A percentile compares a stretch with the other conserved stretches of the same genome.
Conservation (phyloP, 1,140 invertebrate species). For the Armadillidium nasatum region DNA sequence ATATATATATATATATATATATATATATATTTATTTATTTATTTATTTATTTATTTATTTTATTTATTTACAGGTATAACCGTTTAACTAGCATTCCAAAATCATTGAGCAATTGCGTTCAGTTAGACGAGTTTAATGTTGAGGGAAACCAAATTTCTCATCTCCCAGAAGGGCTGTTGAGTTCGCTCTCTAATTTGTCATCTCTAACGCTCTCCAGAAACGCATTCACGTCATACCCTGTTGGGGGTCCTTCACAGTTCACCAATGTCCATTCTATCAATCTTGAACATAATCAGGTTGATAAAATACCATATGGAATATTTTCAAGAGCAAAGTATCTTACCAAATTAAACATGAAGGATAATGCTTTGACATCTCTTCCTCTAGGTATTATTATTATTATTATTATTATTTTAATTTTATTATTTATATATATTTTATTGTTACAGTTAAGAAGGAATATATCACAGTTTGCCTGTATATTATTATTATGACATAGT, state of each 20-base stretch:
- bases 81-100: constrained; percentile 79
- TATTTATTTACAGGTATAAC: constrained; percentile 68
- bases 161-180: constrained; percentile 89
- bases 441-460: too few species aligned
- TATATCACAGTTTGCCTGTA: too few species aligned
- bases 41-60: constrained; percentile 12
- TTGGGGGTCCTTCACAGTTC: constrained; percentile 95
- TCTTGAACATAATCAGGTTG: constrained; percentile 98
- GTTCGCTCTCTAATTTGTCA: constrained; percentile 82
- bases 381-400: too few species aligned
- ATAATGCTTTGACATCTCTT: constrained; percentile 86
- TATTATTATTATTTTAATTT: too few species aligned
- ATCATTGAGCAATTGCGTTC: constrained; percentile 84
- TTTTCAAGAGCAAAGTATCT: constrained; percentile 89
- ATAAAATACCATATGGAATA: constrained; percentile 76
- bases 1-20: too few species aligned
- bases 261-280: constrained; percentile 92
- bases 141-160: constrained; percentile 94
- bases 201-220: constrained; percentile 95
- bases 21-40: constrained; percentile 12
- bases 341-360: constrained; percentile 97
- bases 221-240: constrained; percentile 88
- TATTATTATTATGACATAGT: too few species aligned
- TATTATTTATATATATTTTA: too few species aligned
- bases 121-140: constrained; percentile 98